Evolutionary conservation across 2,888 invertebrate species (phyloP).

Genomic region (Eupithecia dodoneata): DNA sequence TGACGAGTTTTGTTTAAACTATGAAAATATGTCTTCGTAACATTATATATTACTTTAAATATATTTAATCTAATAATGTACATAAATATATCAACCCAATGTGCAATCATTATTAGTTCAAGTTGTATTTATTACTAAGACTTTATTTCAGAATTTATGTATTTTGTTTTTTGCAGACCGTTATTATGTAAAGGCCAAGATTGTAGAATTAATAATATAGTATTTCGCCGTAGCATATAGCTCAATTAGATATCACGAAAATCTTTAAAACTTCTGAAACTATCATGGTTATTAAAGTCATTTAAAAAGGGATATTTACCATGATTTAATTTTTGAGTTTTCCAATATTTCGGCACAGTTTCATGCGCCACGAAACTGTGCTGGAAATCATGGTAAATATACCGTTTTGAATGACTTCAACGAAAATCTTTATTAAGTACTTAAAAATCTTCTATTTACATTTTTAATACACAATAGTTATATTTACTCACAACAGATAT

Average conservation of each 20-base stretch:
- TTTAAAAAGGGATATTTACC: too few relatives aligned
- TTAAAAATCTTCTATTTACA: background rate
- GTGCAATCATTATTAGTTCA: constrained; percentile 2
- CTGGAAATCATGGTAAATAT: too few relatives aligned
- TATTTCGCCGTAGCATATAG: background rate
- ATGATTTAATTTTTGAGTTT: too few relatives aligned
- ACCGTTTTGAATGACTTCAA: too few relatives aligned
- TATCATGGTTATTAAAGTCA: too few relatives aligned
- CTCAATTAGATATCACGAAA: background rate
- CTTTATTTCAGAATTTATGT: background rate
- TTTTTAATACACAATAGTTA: too few relatives aligned
- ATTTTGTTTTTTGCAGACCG: background rate
- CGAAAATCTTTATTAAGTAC: background rate
- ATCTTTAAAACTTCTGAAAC: too few relatives aligned
- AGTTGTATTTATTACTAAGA: background rate
- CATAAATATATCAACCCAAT: constrained; percentile 5
- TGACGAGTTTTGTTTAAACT: background rate
- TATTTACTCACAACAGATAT: background rate
- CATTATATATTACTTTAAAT: background rate
- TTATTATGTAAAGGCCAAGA: background rate
- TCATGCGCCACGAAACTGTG: too few relatives aligned
- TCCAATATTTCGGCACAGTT: too few relatives aligned
- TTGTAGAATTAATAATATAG: background rate
- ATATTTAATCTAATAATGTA: constrained; percentile 6
- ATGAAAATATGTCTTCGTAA: background rate